Evolutionary conservation across 2,113 vertebrate species (phyloP), one percentile per base, ranked within the genome.

Genomic region (Stercorarius parasiticus): DNA sequence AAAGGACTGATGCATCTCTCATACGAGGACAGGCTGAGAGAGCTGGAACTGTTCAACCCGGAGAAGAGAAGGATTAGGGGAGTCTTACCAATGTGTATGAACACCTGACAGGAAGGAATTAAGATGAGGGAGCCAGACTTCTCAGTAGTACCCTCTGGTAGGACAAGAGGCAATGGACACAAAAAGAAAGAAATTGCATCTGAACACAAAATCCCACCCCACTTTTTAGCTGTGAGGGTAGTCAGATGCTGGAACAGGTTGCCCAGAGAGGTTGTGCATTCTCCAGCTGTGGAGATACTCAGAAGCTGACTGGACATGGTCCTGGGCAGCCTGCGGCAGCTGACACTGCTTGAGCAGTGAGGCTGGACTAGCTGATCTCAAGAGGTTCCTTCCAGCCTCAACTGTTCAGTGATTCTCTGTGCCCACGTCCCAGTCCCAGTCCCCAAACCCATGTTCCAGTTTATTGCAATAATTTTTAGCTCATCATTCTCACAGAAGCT

Each of bases 141-240:
- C 52, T 89, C 15, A 22, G 20, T 43, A 69, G 23, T 56, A 20
- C 22, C 11, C 12, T 16, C 13, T 52, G 61, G 36, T 45, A 52
- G 19, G 42, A 34, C 26, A 69, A 45, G 78, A 88, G 27, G 36
- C 19, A 34, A 4, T 34, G n/a, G 13, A 23, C 15, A 43, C 38
- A 67, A 34, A 73, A 55, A 15, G 11, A 49, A 87, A 38, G 32
- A 58, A 79, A 69, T 29, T 8, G 18, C 21, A 9, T 55, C 21
- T 61, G 15, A 73, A 42, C 21, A 59, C 18, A 55, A 40, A 43
- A n/a, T 4, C 0, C 1, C 1, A 15, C 5, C 0, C 1, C 1
- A 15, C 26, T 29, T 89, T 58, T 84, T 38, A 52, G 15, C 38
- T 52, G 6, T 58, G 25, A 56, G 38, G 9, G 11, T 29, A 9